Percentiles rank a stretch among this genome's conserved stretches.
phyloP scores from a whole-genome alignment of 2,888 invertebrate species.

The Phorcus lineatus region DNA sequence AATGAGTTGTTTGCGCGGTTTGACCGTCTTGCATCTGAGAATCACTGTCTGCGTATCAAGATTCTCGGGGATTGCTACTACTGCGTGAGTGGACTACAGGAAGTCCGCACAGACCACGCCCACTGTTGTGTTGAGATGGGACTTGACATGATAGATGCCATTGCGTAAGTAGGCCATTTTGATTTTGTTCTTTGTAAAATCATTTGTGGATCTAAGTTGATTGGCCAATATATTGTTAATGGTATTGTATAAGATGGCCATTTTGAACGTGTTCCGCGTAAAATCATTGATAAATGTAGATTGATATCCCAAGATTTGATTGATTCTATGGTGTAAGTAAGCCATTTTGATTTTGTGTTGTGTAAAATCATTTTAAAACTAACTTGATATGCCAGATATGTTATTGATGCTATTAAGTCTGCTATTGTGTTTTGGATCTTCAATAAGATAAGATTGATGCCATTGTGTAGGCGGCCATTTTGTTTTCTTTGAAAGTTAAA shows the following conservation, averaged over 20 bases:
- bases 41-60: slow-evolving; percentile 96
- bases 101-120: slow-evolving; percentile 94
- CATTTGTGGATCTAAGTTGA: background rate
- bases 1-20: slow-evolving; percentile 97
- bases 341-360: background rate
- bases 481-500: background rate
- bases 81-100: slow-evolving; percentile 93
- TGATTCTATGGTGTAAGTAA: background rate
- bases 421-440: no score
- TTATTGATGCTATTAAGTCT: no score
- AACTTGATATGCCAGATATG: no score
- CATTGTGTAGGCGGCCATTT: background rate
- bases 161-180: slow-evolving; percentile 82
- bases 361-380: background rate
- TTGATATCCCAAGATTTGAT: background rate
- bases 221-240: no score
- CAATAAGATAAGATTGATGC: no score
- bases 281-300: no score
- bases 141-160: slow-evolving; percentile 98
- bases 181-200: background rate
- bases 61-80: slow-evolving; percentile 97
- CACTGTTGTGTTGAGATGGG: slow-evolving; percentile 99
- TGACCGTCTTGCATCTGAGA: slow-evolving; percentile 90
- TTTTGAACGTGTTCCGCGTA: no score
- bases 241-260: no score